These are phyloP conservation scores for Lethocerus indicus DNA, from an alignment of 1,140 invertebrate species.

Conservation along the genomic window DNA sequence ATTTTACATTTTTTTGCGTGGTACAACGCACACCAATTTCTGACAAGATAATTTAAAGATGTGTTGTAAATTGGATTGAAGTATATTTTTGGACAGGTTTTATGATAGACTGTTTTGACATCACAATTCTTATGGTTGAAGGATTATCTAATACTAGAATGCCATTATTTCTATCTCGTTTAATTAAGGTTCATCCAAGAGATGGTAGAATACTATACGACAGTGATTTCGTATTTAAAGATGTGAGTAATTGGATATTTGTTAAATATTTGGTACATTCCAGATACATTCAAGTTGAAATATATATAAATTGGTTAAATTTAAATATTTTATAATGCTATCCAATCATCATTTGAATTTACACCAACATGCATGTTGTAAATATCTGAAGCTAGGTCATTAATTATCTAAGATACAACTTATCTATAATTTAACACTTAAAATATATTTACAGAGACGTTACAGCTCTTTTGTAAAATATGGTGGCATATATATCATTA, in stretches of 20 bases:
- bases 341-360: background rate
- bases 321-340: background rate
- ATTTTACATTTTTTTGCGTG: no score
- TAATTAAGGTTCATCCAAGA: background rate
- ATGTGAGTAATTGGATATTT: background rate
- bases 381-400: background rate
- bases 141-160: background rate
- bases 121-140: background rate
- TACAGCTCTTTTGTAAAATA: no score
- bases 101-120: background rate
- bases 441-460: no score
- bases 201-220: conserved; percentile 1
- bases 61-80: no score
- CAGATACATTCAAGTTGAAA: background rate
- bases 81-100: conserved; percentile 7
- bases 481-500: no score
- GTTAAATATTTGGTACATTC: background rate
- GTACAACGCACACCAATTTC: no score
- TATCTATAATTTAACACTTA: no score
- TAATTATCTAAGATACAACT: background rate
- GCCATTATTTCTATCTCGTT: background rate
- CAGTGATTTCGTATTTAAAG: background rate
- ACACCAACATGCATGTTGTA: background rate
- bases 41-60: no score
- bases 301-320: background rate